These are phyloP conservation scores for Conus betulinus DNA, from an alignment of 1,140 invertebrate genomes.

Conservation along the genomic window DNA sequence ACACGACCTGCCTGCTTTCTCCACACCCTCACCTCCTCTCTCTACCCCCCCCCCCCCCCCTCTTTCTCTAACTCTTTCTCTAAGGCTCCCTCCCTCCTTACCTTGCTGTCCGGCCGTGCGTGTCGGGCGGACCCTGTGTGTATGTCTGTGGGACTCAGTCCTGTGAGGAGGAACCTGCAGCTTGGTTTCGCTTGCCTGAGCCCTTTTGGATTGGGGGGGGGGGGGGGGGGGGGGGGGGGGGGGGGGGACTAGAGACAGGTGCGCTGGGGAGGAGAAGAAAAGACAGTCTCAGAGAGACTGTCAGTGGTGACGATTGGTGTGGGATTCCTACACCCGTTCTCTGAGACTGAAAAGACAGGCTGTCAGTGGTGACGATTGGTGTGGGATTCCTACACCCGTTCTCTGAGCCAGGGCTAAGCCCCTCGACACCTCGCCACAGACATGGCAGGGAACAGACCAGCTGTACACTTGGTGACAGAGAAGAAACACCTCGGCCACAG, in stretches of 20 bases:
- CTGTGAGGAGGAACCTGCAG: background rate
- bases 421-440: too few species aligned
- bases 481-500: too few species aligned
- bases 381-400: background rate
- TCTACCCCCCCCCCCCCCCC: background rate
- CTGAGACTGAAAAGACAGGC: background rate
- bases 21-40: background rate
- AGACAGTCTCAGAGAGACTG: background rate
- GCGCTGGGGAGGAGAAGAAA: background rate
- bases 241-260: background rate
- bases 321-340: background rate
- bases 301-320: background rate
- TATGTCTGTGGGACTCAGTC: background rate
- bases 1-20: background rate
- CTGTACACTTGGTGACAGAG: too few species aligned
- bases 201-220: background rate
- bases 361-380: background rate
- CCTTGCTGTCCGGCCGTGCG: background rate
- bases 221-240: background rate
- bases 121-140: background rate
- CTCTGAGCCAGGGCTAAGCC: background rate
- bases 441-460: too few species aligned
- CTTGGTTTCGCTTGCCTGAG: slow-evolving; percentile 1
- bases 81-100: background rate
- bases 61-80: background rate